A percentile compares a stretch with the other conserved stretches of the same genome.
Evolutionary conservation across 1,140 invertebrate genomes (phyloP).

Genomic region (Dufourea novaeangliae): DNA sequence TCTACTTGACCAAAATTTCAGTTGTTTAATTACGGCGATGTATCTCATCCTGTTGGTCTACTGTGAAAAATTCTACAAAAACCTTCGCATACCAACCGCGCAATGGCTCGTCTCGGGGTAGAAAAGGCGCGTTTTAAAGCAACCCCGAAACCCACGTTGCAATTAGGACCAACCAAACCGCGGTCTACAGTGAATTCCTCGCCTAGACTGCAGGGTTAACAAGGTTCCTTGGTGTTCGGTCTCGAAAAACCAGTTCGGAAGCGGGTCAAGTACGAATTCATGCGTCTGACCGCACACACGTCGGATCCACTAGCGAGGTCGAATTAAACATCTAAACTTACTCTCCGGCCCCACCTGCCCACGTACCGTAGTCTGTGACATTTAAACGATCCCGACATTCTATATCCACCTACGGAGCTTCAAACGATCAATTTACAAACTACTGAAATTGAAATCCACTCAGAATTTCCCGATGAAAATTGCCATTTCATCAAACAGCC

Average conservation of each 20-base stretch:
- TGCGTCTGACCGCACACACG: constrained; percentile 17
- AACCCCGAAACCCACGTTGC: not conserved
- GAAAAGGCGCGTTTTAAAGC: not conserved
- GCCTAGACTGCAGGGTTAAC: not conserved
- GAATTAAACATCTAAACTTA: constrained; percentile 7
- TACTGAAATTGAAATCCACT: no score
- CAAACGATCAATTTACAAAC: no score
- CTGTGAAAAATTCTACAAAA: no score
- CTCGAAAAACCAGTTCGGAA: constrained; percentile 11
- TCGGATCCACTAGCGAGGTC: not conserved
- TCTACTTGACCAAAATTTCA: no score
- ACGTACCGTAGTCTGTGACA: not conserved
- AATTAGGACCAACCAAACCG: constrained; percentile 15
- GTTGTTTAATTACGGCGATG: no score
- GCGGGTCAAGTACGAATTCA: constrained; percentile 37
- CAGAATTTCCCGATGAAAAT: no score
- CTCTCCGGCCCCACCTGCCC: not conserved
- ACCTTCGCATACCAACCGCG: no score
- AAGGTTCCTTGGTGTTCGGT: constrained; percentile 24
- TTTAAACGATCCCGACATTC: not conserved
- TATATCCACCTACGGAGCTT: no score
- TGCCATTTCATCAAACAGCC: no score
- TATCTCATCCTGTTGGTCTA: no score
- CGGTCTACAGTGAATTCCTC: constrained; percentile 6
- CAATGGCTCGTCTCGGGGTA: not conserved